Evolutionary conservation across 2,888 invertebrate genomes (phyloP).

Genomic region (Drosophila acutilabella): DNA sequence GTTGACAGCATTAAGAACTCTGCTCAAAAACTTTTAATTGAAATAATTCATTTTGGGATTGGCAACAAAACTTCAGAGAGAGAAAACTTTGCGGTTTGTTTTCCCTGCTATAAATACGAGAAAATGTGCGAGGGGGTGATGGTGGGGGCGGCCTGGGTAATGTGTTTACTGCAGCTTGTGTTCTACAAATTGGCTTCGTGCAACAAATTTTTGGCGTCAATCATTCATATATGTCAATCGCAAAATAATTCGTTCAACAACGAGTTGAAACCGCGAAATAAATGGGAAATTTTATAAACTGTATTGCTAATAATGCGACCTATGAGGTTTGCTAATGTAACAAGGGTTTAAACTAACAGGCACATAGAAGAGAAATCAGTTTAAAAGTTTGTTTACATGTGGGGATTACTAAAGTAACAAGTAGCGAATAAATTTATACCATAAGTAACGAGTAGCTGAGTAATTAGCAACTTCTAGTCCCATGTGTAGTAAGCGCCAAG

Average conservation of each 20-base stretch:
- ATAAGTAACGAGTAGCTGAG: background rate
- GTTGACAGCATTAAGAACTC: slow-evolving; percentile 75
- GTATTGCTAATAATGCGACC: too few relatives aligned
- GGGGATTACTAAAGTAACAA: background rate
- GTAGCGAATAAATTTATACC: background rate
- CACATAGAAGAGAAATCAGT: too few relatives aligned
- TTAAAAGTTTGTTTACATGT: background rate
- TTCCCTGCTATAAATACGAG: slow-evolving; percentile 15
- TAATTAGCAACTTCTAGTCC: too few relatives aligned
- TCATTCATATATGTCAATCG: slow-evolving; percentile 22
- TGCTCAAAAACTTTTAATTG: slow-evolving; percentile 73
- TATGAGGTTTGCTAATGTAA: background rate
- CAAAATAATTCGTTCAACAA: background rate
- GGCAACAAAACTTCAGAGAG: slow-evolving; percentile 40
- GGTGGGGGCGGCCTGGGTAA: background rate
- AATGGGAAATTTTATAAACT: too few relatives aligned
- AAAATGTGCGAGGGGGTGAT: background rate
- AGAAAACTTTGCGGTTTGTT: slow-evolving; percentile 49
- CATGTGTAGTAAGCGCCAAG: too few relatives aligned
- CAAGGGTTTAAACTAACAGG: background rate
- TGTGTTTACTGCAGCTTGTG: slow-evolving; percentile 20
- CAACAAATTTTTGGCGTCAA: slow-evolving; percentile 17
- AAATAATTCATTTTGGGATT: slow-evolving; percentile 71
- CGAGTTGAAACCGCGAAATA: background rate
- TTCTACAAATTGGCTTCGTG: slow-evolving; percentile 40